Evolutionary conservation across 2,113 vertebrate genomes (phyloP), one percentile per base, ranked within the genome.

Genomic region (Neolamprologus sp.): DNA sequence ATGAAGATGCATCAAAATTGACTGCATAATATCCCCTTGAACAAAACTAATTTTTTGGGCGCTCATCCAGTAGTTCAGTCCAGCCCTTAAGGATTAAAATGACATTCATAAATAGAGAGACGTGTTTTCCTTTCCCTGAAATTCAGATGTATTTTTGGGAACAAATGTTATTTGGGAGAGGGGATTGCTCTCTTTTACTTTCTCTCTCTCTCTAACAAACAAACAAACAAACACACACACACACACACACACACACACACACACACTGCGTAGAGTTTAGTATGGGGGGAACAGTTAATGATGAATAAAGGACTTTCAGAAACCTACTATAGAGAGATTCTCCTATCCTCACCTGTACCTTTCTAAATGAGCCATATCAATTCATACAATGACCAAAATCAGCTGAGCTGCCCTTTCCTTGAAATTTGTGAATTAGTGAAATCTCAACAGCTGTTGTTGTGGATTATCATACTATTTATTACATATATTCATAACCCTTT

Each of bases 41-140:
- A 51, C 73, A 33, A 51, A 78, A 78, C 73, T 0, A 33, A 19
- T 51, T 13, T 51, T 65, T 78, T 8, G 45, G 73, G 73, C 17
- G 6, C 45, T 78, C 73, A 51, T 78, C 73, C 45, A 51, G 45
- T 78, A 78, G 73, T 78, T 78, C 73, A 49, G 26, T 51, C 73
- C 73, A 49, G 26, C 73, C 73, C 73, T 78, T 51, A n/a, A 51
- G 73, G 45, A 33, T 78, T 78, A 51, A 33, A 78, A 49, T 78
- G 73, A 51, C 73, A 78, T 78, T 78, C 45, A 51, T n/a, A 33
- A 51, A 78, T 49, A 78, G 73, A 78, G 42, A 31, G 73, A 33
- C 2, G 5, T 13, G 45, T 49, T 78, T 31, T 51, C 17, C 45
- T 49, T 12, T 51, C 26, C 4, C 73, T 78, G 16, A 78, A 31